Evolutionary conservation across 2,797 vertebrate genomes (phyloP).

Genomic region (Lophius americanus): DNA sequence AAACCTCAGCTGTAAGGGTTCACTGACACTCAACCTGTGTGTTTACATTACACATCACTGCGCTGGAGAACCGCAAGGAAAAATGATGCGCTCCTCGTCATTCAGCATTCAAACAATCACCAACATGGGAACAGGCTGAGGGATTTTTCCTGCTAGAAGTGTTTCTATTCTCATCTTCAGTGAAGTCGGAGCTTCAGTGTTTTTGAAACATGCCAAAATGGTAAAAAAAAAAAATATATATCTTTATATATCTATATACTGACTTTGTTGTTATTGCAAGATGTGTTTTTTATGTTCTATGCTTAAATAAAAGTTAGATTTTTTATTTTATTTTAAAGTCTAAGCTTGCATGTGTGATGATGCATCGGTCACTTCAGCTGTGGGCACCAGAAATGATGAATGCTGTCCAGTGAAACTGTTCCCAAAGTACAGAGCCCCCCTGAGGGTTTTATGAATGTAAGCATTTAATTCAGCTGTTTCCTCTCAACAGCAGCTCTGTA

Average conservation of each 20-base stretch:
- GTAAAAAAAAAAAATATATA: too few relatives aligned
- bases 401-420: conserved; percentile 44
- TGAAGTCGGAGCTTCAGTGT: conserved; percentile 53
- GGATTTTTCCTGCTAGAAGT: conserved; percentile 18
- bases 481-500: conserved; percentile 47
- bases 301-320: conserved; percentile 73
- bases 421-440: conserved; percentile 37
- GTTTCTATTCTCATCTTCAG: conserved; percentile 44
- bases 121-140: conserved; percentile 7
- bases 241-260: conserved; percentile 64
- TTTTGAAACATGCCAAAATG: conserved; percentile 72
- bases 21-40: conserved; percentile 40
- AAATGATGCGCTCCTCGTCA: conserved; percentile 49
- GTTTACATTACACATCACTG: conserved; percentile 61
- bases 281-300: conserved; percentile 71
- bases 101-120: conserved; percentile 14
- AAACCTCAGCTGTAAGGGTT: conserved; percentile 49
- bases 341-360: conserved; percentile 26
- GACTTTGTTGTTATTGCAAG: conserved; percentile 63
- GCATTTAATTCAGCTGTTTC: conserved; percentile 47
- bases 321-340: conserved; percentile 6
- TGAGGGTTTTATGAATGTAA: conserved; percentile 72
- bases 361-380: conserved; percentile 53
- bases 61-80: conserved; percentile 31
- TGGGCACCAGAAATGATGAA: conserved; percentile 25